Evolutionary conservation across 2,113 vertebrate genomes (phyloP).

Genomic region (Nematolebias whitei): DNA sequence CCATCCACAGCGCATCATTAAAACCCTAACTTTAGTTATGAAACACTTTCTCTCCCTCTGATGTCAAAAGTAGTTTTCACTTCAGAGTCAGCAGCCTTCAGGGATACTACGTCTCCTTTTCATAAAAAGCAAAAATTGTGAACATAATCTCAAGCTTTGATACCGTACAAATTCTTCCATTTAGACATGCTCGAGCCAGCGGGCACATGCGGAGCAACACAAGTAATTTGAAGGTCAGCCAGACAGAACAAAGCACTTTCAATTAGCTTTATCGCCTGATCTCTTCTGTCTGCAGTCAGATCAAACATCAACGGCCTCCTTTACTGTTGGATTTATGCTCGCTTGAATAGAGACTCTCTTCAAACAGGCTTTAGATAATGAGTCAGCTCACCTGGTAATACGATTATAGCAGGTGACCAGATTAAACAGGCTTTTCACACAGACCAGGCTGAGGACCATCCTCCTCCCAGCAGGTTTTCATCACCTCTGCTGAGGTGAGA

Average conservation of each 20-base stretch:
- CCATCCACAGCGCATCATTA: conserved; percentile 5
- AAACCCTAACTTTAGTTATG: conserved; percentile 14
- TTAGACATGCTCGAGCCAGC: conserved; percentile 23
- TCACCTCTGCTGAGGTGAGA: conserved; percentile 67
- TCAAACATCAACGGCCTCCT: conserved; percentile 34
- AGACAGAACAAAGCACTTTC: conserved; percentile 47
- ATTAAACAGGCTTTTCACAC: conserved; percentile 68
- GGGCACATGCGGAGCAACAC: conserved; percentile 30
- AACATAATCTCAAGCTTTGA: conserved; percentile 51
- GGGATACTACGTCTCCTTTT: conserved; percentile 33
- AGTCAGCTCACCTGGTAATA: conserved; percentile 76
- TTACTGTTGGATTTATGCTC: conserved; percentile 10
- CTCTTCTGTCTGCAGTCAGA: conserved; percentile 28
- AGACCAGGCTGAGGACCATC: conserved; percentile 32
- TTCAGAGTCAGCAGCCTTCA: conserved; percentile 1
- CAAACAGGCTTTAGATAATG: conserved; percentile 43
- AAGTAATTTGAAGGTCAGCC: conserved; percentile 35
- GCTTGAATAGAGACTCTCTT: conserved; percentile 8
- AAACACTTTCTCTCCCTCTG: conserved; percentile 25
- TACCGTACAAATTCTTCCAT: conserved; percentile 19
- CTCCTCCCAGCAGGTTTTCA: conserved; percentile 55
- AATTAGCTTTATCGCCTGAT: conserved; percentile 33
- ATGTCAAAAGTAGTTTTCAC: conserved; percentile 24
- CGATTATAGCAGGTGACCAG: conserved; percentile 75
- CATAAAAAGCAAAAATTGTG: conserved; percentile 17